These are phyloP conservation scores for Synanceia verrucosa DNA, from an alignment of 2,797 vertebrate genomes.

Conservation along the genomic window DNA sequence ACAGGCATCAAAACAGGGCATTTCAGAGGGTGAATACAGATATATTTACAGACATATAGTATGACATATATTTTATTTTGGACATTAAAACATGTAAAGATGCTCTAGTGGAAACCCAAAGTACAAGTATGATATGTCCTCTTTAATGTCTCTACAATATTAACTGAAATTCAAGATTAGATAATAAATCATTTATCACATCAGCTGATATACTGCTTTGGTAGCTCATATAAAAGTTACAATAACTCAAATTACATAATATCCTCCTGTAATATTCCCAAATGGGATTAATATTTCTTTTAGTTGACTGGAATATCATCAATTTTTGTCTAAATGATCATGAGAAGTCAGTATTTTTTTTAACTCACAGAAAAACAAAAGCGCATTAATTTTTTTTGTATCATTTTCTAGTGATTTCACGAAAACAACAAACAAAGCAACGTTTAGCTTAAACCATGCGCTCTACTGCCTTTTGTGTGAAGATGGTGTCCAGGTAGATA, in stretches of 20 bases:
- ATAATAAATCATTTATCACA: neutral
- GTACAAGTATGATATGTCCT: no score
- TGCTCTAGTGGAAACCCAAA: no score
- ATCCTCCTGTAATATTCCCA: neutral
- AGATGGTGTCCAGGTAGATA: neutral
- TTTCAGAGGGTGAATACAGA: no score
- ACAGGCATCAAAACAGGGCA: no score
- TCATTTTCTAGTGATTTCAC: neutral
- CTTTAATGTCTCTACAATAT: no score
- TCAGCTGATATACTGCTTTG: neutral
- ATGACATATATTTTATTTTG: no score
- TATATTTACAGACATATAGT: no score
- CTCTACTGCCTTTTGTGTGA: conserved; percentile 4
- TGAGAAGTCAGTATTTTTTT: conserved; percentile 12
- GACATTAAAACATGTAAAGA: no score
- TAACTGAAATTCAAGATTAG: neutral
- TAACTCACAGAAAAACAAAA: conserved; percentile 20
- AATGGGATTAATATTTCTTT: no score
- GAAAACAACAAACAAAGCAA: conserved; percentile 2
- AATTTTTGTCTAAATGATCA: neutral
- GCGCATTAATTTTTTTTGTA: neutral
- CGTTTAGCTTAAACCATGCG: conserved; percentile 12
- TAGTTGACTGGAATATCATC: neutral
- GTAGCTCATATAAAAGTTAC: neutral
- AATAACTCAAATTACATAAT: neutral